Evolutionary conservation across 1,140 invertebrate genomes (phyloP).

Genomic region (Drosophila seguyi): DNA sequence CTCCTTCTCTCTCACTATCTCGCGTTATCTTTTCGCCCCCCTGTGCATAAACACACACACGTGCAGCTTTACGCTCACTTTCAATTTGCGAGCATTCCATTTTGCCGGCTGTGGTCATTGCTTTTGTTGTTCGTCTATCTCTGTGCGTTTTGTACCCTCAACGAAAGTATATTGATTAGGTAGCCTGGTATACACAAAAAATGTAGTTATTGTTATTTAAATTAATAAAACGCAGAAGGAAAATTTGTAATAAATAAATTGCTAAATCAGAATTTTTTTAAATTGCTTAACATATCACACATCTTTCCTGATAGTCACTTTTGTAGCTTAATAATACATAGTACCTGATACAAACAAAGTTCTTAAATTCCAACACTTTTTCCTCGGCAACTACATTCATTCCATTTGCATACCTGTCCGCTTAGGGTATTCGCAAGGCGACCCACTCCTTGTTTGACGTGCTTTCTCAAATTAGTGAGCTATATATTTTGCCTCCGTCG

Average conservation of each 20-base stretch:
- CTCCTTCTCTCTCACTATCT: constrained; percentile 6
- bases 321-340: not conserved
- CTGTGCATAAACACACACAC: constrained; percentile 10
- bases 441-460: not conserved
- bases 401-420: not conserved
- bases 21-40: constrained; percentile 11
- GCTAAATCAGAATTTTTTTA: not conserved
- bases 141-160: constrained; percentile 14
- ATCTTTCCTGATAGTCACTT: not conserved
- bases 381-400: not conserved
- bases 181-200: not conserved
- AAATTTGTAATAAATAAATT: too few species aligned
- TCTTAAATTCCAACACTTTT: not conserved
- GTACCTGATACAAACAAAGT: not conserved
- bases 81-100: constrained; percentile 47
- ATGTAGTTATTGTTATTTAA: not conserved
- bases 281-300: not conserved
- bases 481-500: constrained; percentile 44
- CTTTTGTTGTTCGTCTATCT: constrained; percentile 42
- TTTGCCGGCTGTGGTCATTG: constrained; percentile 54
- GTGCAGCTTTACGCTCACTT: constrained; percentile 53
- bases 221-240: too few species aligned
- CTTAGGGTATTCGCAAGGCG: not conserved
- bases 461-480: constrained; percentile 53
- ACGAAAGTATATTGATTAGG: too few species aligned